A percentile compares a stretch with the other conserved stretches of the same genome.
Evolutionary conservation across 1,140 invertebrate species (phyloP).

Genomic region (Pseudomyrmex pallidus): DNA sequence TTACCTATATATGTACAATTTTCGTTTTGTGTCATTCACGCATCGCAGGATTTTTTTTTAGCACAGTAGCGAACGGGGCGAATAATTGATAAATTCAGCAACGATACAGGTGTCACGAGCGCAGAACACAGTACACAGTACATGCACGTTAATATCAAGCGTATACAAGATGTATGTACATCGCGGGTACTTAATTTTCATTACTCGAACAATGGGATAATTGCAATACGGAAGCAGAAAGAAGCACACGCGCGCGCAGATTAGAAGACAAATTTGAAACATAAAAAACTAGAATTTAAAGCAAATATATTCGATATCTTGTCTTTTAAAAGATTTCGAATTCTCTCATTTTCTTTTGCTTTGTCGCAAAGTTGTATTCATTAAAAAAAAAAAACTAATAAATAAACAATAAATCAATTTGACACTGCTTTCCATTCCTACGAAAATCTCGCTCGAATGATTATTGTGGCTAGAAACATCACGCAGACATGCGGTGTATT

Average conservation of each 20-base stretch:
- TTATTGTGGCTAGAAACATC: not conserved
- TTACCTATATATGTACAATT: slow-evolving; percentile 74
- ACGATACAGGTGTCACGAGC: not conserved
- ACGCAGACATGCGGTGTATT: not conserved
- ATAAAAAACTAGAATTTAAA: too few species aligned
- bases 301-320: too few species aligned
- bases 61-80: slow-evolving; percentile 62
- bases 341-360: too few species aligned
- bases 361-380: too few species aligned
- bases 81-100: not conserved
- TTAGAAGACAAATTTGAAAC: too few species aligned
- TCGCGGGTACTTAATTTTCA: not conserved
- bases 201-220: too few species aligned
- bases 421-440: not conserved
- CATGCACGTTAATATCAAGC: not conserved
- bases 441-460: not conserved
- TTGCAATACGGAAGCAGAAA: too few species aligned
- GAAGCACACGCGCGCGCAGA: too few species aligned
- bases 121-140: not conserved
- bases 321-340: too few species aligned
- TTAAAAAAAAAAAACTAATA: too few species aligned
- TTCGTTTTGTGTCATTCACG: slow-evolving; percentile 72
- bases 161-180: not conserved
- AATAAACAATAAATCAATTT: too few species aligned
- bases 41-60: slow-evolving; percentile 62